Evolutionary conservation across 2,113 vertebrate species (phyloP), one percentile per base, ranked within the genome.

Genomic region (Puma concolor): DNA sequence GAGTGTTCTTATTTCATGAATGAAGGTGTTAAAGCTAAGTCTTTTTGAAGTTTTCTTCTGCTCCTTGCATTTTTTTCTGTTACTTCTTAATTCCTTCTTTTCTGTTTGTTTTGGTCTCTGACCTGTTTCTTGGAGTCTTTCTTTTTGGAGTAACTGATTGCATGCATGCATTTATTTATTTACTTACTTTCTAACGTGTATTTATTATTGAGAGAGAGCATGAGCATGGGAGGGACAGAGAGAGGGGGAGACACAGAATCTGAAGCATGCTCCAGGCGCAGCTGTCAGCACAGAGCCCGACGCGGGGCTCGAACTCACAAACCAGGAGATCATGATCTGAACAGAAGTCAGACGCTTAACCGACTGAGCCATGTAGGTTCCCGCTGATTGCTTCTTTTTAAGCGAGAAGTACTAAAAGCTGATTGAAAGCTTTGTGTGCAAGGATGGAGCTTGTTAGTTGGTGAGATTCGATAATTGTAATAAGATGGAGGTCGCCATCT

Each of bases 351-450:
- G 44, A 44, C 44, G 8, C 44, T 44, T 44, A 44, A 44, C 44
- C 44, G 44, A 44, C 44, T 44, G 44, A 44, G 44, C 44, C 8
- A 9, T 9, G 44, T 44, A 44, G 44, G 7, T 44, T 9, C 44
- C 44, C 44, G 1, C 41, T 57, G 48, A 57, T 38, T 86, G 27
- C 23, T 96, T 23, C 33, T 83, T 83, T 64, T 84, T 93, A 69
- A 94, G n/a, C 91, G 50, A 77, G 29, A 79, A 91, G n/a, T 60
- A 77, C 82, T 91, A 57, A 93, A 94, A 90, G 27, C 17, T 64
- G 52, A 57, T 48, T 23, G 63, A 91, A 87, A 94, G 27, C 63
- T 95, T 95, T 87, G n/a, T 85, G 29, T 84, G 4, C 1, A 0
- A 50, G 16, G 41, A 17, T 31, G 54, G 57, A 89, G 69, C 69